phyloP scores from a whole-genome alignment of 2,113 vertebrate species.

The Pterocles orientalis region DNA sequence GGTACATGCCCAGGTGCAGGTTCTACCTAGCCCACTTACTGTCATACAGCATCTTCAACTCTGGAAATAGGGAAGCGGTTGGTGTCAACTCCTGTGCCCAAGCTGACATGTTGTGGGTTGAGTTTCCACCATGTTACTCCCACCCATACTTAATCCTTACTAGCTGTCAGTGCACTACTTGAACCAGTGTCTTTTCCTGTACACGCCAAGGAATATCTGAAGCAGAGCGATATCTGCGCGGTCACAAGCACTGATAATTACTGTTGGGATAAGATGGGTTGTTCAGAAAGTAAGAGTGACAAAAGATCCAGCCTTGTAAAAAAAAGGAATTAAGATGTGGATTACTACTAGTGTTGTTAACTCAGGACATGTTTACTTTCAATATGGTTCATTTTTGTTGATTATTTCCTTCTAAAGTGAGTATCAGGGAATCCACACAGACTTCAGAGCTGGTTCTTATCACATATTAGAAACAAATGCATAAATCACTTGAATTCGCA shows the following conservation, averaged over 20 bases:
- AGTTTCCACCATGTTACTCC: neutral
- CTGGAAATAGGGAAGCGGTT: neutral
- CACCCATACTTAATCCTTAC: neutral
- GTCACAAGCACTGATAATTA: neutral
- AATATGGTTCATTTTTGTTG: neutral
- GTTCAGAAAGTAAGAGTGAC: neutral
- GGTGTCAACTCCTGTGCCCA: neutral
- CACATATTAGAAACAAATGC: neutral
- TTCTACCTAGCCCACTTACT: neutral
- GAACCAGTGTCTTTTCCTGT: neutral
- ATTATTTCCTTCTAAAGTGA: neutral
- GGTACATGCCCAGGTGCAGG: neutral
- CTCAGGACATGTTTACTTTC: neutral
- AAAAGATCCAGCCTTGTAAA: neutral
- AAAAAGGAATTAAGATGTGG: neutral
- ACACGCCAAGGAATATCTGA: neutral
- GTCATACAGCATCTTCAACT: neutral
- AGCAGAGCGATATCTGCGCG: neutral
- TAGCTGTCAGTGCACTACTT: neutral
- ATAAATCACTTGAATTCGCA: neutral
- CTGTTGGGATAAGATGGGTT: neutral
- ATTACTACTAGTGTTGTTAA: neutral
- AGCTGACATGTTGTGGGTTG: accelerated
- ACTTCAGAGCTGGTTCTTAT: neutral
- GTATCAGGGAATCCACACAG: neutral